Conservation (phyloP, 2,797 vertebrate genomes). For the Nannoperca obscura region DNA sequence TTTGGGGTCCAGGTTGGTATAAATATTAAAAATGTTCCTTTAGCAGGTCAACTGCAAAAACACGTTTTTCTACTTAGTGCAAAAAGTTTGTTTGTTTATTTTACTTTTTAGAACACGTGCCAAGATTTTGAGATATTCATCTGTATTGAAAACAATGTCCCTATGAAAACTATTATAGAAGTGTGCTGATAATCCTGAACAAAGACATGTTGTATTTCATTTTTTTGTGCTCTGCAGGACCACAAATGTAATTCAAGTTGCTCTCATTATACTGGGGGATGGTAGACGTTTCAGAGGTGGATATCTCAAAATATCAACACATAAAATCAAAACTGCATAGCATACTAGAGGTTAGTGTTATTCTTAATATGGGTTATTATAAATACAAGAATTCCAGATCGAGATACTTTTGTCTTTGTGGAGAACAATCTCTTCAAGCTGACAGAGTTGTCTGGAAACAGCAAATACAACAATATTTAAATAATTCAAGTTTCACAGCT, state of each 20-base stretch:
- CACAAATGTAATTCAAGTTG: not conserved
- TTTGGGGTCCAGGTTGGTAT: not conserved
- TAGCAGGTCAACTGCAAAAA: not conserved
- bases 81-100: no score
- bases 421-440: not conserved
- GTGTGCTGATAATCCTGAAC: not conserved
- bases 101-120: not conserved
- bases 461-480: not conserved
- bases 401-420: not conserved
- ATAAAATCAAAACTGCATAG: not conserved
- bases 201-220: not conserved
- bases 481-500: not conserved
- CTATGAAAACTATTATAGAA: not conserved
- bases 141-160: not conserved
- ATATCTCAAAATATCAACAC: not conserved
- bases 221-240: constrained; percentile 1
- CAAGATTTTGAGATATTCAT: not conserved
- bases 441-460: not conserved
- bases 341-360: not conserved
- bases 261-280: not conserved
- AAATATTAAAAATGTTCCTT: not conserved
- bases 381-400: not conserved
- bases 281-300: not conserved
- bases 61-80: not conserved
- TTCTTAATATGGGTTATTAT: not conserved